Conservation (phyloP, 2,797 vertebrate species). For the Sebastes variabilis region DNA sequence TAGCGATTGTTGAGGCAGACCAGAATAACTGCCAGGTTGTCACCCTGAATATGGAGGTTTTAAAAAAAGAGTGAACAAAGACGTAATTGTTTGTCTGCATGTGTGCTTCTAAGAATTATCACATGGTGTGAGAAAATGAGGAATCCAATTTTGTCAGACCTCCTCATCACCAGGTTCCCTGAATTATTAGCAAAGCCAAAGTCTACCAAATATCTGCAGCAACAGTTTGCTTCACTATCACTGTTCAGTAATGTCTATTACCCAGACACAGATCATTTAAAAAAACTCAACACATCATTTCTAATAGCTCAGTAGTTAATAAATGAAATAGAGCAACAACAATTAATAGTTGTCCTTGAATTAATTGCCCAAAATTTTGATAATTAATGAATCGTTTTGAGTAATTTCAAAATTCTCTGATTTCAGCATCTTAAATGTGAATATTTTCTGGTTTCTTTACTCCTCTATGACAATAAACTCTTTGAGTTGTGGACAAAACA, state of each 20-base stretch:
- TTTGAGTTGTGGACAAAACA: too few relatives aligned
- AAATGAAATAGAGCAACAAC: not conserved
- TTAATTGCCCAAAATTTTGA: rapidly evolving
- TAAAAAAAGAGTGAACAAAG: not conserved
- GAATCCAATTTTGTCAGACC: slow-evolving; percentile 3
- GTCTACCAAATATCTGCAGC: not conserved
- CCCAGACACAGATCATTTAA: not conserved
- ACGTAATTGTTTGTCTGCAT: not conserved
- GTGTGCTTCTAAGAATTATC: too few relatives aligned
- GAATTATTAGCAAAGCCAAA: not conserved
- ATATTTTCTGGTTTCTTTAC: too few relatives aligned
- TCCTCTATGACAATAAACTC: too few relatives aligned
- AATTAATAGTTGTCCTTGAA: too few relatives aligned
- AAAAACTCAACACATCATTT: not conserved
- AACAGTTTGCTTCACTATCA: not conserved
- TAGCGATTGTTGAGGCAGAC: slow-evolving; percentile 33
- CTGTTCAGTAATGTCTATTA: not conserved
- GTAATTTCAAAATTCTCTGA: too few relatives aligned
- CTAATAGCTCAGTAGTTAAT: not conserved
- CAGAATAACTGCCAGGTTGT: slow-evolving; percentile 11
- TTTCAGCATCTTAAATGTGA: too few relatives aligned
- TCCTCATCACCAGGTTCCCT: not conserved
- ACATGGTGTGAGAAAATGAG: not conserved
- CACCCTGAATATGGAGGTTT: slow-evolving; percentile 7
- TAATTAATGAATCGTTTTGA: rapidly evolving